A percentile compares a stretch with the other conserved stretches of the same genome.
Conservation (phyloP, 1,140 invertebrate species). For the Eumaeus atala region DNA sequence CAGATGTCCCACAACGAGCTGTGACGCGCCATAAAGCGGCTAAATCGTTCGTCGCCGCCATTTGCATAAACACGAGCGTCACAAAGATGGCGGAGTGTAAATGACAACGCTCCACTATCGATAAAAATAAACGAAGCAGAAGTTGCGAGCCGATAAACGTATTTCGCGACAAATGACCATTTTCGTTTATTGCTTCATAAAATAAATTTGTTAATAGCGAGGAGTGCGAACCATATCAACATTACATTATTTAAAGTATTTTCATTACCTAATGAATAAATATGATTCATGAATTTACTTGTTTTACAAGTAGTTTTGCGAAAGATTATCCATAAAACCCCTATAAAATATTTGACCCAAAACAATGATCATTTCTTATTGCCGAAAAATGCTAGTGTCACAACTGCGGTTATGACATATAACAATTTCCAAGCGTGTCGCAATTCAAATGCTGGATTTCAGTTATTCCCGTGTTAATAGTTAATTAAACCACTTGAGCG, state of each 20-base stretch:
- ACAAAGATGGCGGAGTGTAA: conserved; percentile 29
- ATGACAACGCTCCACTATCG: conserved; percentile 28
- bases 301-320: no score
- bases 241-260: not conserved
- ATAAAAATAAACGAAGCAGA: conserved; percentile 34
- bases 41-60: conserved; percentile 25
- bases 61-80: conserved; percentile 31
- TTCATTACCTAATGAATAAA: no score
- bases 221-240: not conserved
- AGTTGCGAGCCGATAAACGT: conserved; percentile 26
- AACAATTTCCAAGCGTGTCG: no score
- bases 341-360: no score
- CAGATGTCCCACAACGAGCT: conserved; percentile 17
- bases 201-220: conserved; percentile 9
- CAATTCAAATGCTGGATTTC: no score
- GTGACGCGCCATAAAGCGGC: conserved; percentile 27
- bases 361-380: no score
- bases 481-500: no score
- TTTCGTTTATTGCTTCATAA: conserved; percentile 15
- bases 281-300: no score
- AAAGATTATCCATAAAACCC: no score
- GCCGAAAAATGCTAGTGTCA: no score
- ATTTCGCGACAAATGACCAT: conserved; percentile 21
- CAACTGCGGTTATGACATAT: no score
- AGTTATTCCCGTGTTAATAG: no score